A percentile compares a stretch with the other conserved stretches of the same genome.
phyloP scores from a whole-genome alignment of 2,888 invertebrate genomes.

The Drosophila pseudotalamancana region DNA sequence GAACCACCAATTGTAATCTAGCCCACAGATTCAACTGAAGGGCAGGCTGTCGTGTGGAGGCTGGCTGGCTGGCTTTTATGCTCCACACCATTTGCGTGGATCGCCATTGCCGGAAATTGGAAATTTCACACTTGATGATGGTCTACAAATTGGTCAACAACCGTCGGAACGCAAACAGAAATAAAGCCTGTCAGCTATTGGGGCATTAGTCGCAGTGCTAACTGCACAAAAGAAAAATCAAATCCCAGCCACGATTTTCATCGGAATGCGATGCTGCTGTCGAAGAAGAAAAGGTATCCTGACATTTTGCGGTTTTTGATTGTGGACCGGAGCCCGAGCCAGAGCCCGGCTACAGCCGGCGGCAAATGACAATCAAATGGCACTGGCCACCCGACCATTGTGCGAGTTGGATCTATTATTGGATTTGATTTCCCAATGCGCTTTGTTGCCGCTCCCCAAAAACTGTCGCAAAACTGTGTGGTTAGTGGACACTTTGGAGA shows the following conservation, averaged over 20 bases:
- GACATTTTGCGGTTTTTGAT: constrained; percentile 67
- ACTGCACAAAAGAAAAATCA: constrained; percentile 71
- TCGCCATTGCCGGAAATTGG: constrained; percentile 83
- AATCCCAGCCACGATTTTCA: constrained; percentile 43
- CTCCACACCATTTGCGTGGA: constrained; percentile 3
- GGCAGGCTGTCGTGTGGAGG: not conserved
- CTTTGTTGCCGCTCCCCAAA: constrained; percentile 41
- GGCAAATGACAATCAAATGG: constrained; percentile 61
- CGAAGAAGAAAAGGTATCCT: constrained; percentile 56
- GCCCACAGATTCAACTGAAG: not conserved
- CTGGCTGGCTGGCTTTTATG: not conserved
- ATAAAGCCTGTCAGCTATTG: constrained; percentile 58
- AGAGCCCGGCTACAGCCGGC: constrained; percentile 31
- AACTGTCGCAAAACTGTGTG: constrained; percentile 33
- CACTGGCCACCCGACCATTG: constrained; percentile 30
- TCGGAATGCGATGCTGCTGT: not conserved
- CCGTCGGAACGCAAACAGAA: constrained; percentile 59
- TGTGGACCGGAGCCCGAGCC: too few species aligned
- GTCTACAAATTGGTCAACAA: constrained; percentile 79
- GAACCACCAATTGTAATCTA: constrained; percentile 11
- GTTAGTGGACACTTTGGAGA: constrained; percentile 28
- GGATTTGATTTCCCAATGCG: constrained; percentile 64
- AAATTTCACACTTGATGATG: constrained; percentile 84
- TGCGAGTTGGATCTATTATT: constrained; percentile 36
- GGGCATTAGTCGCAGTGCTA: constrained; percentile 60